Evolutionary conservation across 2,113 vertebrate genomes (phyloP).

Genomic region (Scomber colias): DNA sequence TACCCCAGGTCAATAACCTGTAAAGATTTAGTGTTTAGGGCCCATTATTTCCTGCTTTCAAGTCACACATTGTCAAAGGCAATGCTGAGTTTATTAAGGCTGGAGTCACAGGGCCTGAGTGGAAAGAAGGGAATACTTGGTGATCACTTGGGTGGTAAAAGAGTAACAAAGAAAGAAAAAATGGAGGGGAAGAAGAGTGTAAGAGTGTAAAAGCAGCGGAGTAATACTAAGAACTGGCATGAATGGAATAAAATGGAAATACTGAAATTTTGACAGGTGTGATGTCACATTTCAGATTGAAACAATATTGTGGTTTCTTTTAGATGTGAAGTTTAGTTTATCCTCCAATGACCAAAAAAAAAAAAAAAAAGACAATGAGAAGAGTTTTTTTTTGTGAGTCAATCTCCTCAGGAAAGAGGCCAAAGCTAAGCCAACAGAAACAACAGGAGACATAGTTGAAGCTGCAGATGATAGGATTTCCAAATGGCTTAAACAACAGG

Average conservation of each 20-base stretch:
- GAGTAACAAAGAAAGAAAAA: conserved; percentile 47
- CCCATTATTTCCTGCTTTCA: conserved; percentile 87
- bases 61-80: conserved; percentile 85
- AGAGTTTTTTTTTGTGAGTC: conserved; percentile 12
- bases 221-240: not conserved
- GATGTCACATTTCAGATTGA: not conserved
- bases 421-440: conserved; percentile 50
- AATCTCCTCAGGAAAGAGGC: conserved; percentile 25
- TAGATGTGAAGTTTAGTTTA: not conserved
- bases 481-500: conserved; percentile 65
- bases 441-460: conserved; percentile 28
- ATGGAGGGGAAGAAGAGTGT: conserved; percentile 25
- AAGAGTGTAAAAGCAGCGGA: conserved; percentile 21
- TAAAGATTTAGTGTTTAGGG: conserved; percentile 85
- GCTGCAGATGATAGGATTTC: conserved; percentile 51
- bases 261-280: too few species aligned
- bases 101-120: conserved; percentile 57
- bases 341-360: not conserved
- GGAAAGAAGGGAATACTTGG: conserved; percentile 56
- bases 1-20: conserved; percentile 83
- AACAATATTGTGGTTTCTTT: too few species aligned
- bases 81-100: conserved; percentile 80
- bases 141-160: conserved; percentile 65
- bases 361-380: not conserved
- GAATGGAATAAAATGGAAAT: not conserved